phyloP scores from a whole-genome alignment of 2,113 vertebrate genomes.

The Enhydra lutris region DNA sequence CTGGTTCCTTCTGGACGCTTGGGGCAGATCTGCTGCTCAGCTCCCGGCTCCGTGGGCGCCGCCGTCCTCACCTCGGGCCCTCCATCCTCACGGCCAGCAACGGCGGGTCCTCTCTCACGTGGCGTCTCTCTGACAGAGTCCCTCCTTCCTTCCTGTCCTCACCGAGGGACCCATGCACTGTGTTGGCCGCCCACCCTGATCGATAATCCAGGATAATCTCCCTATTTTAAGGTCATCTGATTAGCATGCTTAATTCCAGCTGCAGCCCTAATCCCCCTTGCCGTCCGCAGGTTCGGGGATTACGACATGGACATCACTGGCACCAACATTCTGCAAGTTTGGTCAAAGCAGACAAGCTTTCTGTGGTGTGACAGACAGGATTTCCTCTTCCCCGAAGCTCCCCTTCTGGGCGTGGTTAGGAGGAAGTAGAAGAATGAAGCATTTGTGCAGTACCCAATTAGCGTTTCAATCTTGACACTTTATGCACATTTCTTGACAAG shows the following conservation, averaged over 20 bases:
- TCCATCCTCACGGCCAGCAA: not conserved
- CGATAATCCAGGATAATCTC: not conserved
- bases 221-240: too few species aligned
- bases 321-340: not conserved
- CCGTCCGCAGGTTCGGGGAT: too few species aligned
- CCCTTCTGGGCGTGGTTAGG: not conserved
- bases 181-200: accelerated
- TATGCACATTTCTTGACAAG: not conserved
- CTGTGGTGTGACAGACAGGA: accelerated
- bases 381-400: accelerated
- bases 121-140: accelerated
- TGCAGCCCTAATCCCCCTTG: accelerated
- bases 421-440: not conserved
- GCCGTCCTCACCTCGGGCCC: accelerated
- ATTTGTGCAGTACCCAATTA: accelerated
- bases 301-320: accelerated
- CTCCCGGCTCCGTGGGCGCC: accelerated
- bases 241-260: not conserved
- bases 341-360: too few species aligned
- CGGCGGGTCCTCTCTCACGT: accelerated
- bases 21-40: accelerated
- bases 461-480: accelerated
- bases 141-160: not conserved
- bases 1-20: accelerated
- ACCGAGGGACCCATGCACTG: accelerated